These are phyloP conservation scores for Rosalia funebris DNA, from an alignment of 2,888 invertebrate genomes.

Conservation along the genomic window DNA sequence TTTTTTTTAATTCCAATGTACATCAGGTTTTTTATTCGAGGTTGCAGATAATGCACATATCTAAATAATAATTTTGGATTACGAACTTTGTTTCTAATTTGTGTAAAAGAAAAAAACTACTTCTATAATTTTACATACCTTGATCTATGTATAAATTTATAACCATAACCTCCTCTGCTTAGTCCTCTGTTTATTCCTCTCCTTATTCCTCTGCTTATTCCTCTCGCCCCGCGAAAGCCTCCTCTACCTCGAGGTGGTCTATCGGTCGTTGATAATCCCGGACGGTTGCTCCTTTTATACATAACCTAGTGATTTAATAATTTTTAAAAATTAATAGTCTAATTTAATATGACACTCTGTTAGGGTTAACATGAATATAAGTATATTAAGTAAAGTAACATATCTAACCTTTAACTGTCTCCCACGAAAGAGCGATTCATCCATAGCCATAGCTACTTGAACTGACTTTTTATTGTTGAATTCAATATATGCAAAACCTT, in stretches of 20 bases:
- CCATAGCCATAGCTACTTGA: slow-evolving; percentile 97
- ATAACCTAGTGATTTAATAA: slow-evolving; percentile 88
- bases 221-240: slow-evolving; percentile 67
- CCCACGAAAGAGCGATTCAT: slow-evolving; percentile 97
- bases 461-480: slow-evolving; percentile 98
- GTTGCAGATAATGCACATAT: too few relatives aligned
- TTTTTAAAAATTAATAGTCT: too few relatives aligned
- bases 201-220: slow-evolving; percentile 64
- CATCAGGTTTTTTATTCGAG: too few relatives aligned
- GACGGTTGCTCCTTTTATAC: slow-evolving; percentile 97
- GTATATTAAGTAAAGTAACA: too few relatives aligned
- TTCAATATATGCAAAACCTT: slow-evolving; percentile 99
- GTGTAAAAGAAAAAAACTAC: slow-evolving; percentile 29
- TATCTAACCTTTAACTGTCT: slow-evolving; percentile 92
- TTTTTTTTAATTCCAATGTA: too few relatives aligned
- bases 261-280: slow-evolving; percentile 95
- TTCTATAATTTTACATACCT: too few relatives aligned
- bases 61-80: slow-evolving; percentile 17
- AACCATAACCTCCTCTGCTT: slow-evolving; percentile 70
- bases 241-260: slow-evolving; percentile 81
- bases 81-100: slow-evolving; percentile 42
- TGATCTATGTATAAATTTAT: slow-evolving; percentile 77
- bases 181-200: too few relatives aligned
- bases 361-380: too few relatives aligned
- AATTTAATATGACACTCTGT: too few relatives aligned